Evolutionary conservation across 2,113 vertebrate species (phyloP).

Genomic region (Cryptotis parvus): DNA sequence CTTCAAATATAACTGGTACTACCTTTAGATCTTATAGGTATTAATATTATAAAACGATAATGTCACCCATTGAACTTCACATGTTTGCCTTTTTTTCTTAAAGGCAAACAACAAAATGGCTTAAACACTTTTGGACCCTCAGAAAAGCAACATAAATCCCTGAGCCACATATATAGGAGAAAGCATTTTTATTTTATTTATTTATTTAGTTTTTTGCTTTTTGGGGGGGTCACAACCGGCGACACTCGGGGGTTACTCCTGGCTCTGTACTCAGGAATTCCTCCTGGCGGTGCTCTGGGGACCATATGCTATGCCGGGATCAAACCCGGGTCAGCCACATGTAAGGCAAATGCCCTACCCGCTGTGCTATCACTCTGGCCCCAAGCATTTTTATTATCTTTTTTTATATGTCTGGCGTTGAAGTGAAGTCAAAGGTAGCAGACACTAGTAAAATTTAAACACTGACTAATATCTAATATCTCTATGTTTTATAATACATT

Average conservation of each 20-base stretch:
- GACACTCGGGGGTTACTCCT: too few relatives aligned
- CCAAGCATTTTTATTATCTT: not conserved
- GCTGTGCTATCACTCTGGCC: too few relatives aligned
- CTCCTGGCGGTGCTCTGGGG: too few relatives aligned
- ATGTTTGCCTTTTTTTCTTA: too few relatives aligned
- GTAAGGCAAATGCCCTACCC: too few relatives aligned
- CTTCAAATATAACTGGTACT: not conserved
- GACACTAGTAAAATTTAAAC: not conserved
- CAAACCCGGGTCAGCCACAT: too few relatives aligned
- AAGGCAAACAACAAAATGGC: not conserved
- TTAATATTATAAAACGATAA: not conserved
- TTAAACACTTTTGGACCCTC: not conserved
- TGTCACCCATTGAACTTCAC: not conserved
- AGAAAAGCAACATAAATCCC: not conserved
- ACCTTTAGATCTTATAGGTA: not conserved
- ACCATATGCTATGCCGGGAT: too few relatives aligned
- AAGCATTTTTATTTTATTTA: not conserved
- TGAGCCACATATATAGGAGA: not conserved
- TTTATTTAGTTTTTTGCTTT: too few relatives aligned
- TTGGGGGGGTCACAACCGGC: too few relatives aligned
- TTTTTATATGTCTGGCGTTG: not conserved
- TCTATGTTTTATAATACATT: not conserved
- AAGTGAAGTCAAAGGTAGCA: not conserved
- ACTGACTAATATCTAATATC: not conserved
- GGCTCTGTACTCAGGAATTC: too few relatives aligned